Base-by-base conservation (phyloP, 2,888 invertebrate genomes). In the Salticus scenicus region DNA sequence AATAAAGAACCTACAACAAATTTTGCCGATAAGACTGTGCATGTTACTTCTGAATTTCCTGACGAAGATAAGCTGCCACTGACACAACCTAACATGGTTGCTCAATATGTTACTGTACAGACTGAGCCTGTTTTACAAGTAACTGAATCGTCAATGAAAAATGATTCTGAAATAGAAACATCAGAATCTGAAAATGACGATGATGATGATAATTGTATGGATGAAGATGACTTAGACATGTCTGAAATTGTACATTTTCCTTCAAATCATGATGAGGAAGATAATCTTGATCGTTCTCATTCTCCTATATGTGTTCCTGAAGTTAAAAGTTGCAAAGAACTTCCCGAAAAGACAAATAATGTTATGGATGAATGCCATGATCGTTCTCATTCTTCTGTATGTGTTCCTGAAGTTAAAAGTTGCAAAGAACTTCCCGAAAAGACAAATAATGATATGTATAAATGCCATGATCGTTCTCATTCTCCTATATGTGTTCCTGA, bases 1-100 rank as follows among this genome's bases (percentile, higher is more conserved):
- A 84, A 28, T 57, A 41, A 73, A 51, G 42, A 66, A 28, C 67
- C 74, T 37, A 7, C 37, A 12, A n/a, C 42, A 42, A 42, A 42
- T 14, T 42, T 0, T 17, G 33, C 57, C 33, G 33, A 42, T 31
- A 64, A 71, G 47, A 20, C 76, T 28, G 47, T 20, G 33, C n/a
- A 14, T 33, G 4, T 67, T 31, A 31, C 20, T 51, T 51, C 51
- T 37, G 10, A 51, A 14, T 10, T 27, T 20, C 5, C 63, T 14
- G 27, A 37, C 10, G 33, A 17, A 7, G 51, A 33, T 47, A 28
- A n/a, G 37, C 1, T 12, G 17, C 33, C 20, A 14, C 28, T 69
- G 8, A 27, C 51, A 33, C 27, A 51, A 28, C 57, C 77, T 30
- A 69, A 77, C 8, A 27, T 69, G 31, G 24, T 69, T 51, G 47